Evolutionary conservation across 2,113 vertebrate species (phyloP), one percentile per base, ranked within the genome.

Genomic region (Casuarius casuarius): DNA sequence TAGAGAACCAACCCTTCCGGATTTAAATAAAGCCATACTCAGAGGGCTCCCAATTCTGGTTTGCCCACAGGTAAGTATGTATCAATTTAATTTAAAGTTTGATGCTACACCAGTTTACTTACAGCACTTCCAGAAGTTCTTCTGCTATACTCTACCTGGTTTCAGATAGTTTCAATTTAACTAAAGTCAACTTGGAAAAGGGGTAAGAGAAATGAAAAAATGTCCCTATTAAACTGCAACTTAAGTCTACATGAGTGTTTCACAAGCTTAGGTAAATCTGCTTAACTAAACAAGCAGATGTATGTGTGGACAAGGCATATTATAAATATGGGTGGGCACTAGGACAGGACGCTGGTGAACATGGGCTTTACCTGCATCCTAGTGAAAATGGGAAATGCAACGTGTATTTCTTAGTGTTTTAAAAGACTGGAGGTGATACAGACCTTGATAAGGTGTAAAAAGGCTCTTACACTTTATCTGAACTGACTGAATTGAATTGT

Each of bases 241-340:
- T 42, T 5, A 18, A 46, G 33, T 2, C 22, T 10, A 17, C 8
- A 38, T 38, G 59, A 63, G 52, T 0, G 0, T n/a, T n/a, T 26
- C 28, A 20, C 25, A 15, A 13, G 80, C 58, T 10, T 7, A 54
- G 1, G 23, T 70, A 29, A 54, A 17, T 23, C 58, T 63, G 29
- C 56, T 71, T 48, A 72, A 31, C 42, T 12, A 1, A 48, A 42
- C 2, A 7, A 33, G 70, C 33, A 28, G 75, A 23, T 0, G 5
- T 8, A 25, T 3, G 73, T 10, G 66, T 17, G 38, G 31, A 2
- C 15, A 11, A 5, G 14, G 65, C 15, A 26, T 4, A 1, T 0
- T 3, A 0, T 0, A 8, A 4, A 16, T 2, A 22, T 1, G 21
- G 48, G 33, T 25, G 77, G 49, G 17, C 29, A 0, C 42, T 0